Evolutionary conservation across 2,797 vertebrate species (phyloP), one percentile per base, ranked within the genome.

Genomic region (Amblyraja radiata): DNA sequence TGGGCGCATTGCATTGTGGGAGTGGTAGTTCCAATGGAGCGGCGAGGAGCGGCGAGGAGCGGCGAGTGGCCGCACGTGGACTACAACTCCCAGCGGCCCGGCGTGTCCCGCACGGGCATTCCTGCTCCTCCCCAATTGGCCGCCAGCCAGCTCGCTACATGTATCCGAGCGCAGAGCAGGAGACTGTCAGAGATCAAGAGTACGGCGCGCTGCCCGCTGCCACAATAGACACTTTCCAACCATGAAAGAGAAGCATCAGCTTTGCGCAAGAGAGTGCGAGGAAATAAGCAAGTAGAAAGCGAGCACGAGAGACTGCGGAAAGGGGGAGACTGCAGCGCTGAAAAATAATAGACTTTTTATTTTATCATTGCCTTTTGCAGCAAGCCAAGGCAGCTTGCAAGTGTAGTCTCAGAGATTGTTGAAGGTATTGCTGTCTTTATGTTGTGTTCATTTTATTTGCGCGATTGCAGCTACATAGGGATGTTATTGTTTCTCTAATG

Each of bases 41-140:
- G 32, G 32, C 32, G 32, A 32, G 32, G 7, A 0, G 1, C 1
- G 6, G 6, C 0, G 9, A 1, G 6, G 8, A 39, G 3, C 21
- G 11, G 65, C 2, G 32, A 36, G 2, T 4, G 32, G 8, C 0
- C 23, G 5, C 9, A 1, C 0, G 2, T 3, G 9, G 14, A 91
- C 90, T 91, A 91, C 90, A 91, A 28, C 18, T 54, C 90, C 90
- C 68, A 28, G 68, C 9, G 68, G 2, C 90, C 90, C 68, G 7
- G 68, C 9, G 68, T 0, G 88, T 4, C 5, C 65, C n/a, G 8
- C 32, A 32, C 13, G 14, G 18, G 36, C 80, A 14, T 79, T 3
- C n/a, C 78, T 8, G 10, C n/a, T 79, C 78, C 78, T 79, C 78
- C 78, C n/a, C 36, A 2, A 32, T 6, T 9, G n/a, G 63, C 84